Evolutionary conservation across 2,797 vertebrate genomes (phyloP).

Genomic region (Alcedo quadribrachys): DNA sequence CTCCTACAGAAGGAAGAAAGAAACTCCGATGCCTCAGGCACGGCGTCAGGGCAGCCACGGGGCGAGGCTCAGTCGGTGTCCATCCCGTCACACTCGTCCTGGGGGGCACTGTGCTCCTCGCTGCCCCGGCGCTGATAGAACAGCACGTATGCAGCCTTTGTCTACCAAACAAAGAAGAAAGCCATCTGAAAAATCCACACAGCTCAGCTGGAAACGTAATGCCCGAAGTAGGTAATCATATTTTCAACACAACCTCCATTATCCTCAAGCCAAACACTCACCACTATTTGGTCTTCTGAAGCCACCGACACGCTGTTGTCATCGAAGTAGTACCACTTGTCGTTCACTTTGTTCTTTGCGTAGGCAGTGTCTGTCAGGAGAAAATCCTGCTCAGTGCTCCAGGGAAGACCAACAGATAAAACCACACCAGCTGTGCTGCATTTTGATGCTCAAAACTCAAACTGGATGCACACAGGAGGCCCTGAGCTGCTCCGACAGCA

Average conservation of each 20-base stretch:
- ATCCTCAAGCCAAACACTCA: slow-evolving; percentile 73
- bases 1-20: slow-evolving; percentile 57
- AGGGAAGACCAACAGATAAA: accelerated
- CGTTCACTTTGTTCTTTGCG: slow-evolving; percentile 91
- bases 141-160: slow-evolving; percentile 94
- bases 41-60: slow-evolving; percentile 2
- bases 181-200: background rate
- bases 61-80: slow-evolving; percentile 76
- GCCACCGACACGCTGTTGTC: slow-evolving; percentile 92
- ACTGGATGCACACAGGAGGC: accelerated
- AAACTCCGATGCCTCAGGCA: slow-evolving; percentile 36
- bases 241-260: background rate
- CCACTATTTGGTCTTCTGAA: slow-evolving; percentile 96
- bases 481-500: background rate
- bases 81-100: slow-evolving; percentile 77
- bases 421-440: accelerated
- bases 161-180: slow-evolving; percentile 78
- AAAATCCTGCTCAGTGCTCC: background rate
- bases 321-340: slow-evolving; percentile 95
- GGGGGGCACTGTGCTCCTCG: slow-evolving; percentile 24
- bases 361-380: slow-evolving; percentile 89
- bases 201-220: background rate
- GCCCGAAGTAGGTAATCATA: background rate
- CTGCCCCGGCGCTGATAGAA: slow-evolving; percentile 86
- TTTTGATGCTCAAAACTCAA: background rate